These are phyloP conservation scores for Nemotelus pantherinus DNA, from an alignment of 2,888 invertebrate species.

Conservation along the genomic window DNA sequence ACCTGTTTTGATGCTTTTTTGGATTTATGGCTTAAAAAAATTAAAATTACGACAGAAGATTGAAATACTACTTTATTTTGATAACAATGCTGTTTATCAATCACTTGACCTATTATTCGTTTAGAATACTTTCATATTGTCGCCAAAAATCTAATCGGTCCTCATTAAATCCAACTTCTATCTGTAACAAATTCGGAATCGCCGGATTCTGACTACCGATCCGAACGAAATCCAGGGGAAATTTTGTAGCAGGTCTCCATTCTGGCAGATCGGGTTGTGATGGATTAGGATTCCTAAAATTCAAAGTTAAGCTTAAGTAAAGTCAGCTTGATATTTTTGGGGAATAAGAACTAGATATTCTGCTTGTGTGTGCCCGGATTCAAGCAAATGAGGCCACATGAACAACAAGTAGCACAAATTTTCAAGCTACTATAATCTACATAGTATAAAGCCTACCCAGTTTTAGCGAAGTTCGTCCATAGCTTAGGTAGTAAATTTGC, in stretches of 20 bases:
- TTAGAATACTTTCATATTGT: not conserved
- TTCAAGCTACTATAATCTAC: not conserved
- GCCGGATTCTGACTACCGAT: slow-evolving; percentile 69
- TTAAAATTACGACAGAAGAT: no score
- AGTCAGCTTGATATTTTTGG: no score
- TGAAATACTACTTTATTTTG: no score
- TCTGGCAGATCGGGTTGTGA: slow-evolving; percentile 64
- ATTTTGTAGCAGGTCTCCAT: slow-evolving; percentile 69
- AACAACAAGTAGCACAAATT: not conserved
- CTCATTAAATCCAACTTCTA: slow-evolving; percentile 68
- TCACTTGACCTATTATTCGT: no score
- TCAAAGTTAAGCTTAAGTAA: not conserved
- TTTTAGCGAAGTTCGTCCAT: slow-evolving; percentile 36
- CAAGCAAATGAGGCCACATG: no score
- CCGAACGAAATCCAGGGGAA: slow-evolving; percentile 61
- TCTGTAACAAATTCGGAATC: slow-evolving; percentile 65
- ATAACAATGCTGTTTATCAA: no score
- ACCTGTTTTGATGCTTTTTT: no score
- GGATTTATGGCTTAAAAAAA: no score
- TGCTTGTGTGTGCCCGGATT: no score
- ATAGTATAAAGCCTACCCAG: slow-evolving; percentile 20
- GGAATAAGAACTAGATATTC: no score
- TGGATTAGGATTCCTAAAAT: slow-evolving; percentile 73
- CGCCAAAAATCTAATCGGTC: slow-evolving; percentile 73
- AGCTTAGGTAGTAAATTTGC: slow-evolving; percentile 18